phyloP scores from a whole-genome alignment of 2,113 vertebrate species.

The Entomyzon cyanotis region DNA sequence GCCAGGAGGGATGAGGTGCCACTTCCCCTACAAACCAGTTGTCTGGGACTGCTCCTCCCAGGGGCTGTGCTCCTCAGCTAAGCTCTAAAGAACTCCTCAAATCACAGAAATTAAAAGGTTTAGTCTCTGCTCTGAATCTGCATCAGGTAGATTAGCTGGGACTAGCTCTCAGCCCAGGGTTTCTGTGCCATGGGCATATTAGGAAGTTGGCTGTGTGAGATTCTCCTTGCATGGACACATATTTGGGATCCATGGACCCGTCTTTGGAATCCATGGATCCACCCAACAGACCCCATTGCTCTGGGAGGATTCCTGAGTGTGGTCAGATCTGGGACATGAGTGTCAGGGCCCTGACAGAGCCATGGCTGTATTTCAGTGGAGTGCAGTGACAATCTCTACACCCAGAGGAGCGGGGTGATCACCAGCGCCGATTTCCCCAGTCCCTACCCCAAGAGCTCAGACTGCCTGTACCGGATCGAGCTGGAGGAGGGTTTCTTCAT shows the following conservation, averaged over 20 bases:
- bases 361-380: conserved; percentile 81
- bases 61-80: not conserved
- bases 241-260: not conserved
- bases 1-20: not conserved
- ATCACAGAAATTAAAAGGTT: not conserved
- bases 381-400: conserved; percentile 88
- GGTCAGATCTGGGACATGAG: not conserved
- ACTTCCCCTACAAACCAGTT: not conserved
- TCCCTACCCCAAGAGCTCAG: conserved; percentile 91
- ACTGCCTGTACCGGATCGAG: conserved; percentile 86
- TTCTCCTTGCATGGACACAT: not conserved
- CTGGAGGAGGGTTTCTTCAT: conserved; percentile 88
- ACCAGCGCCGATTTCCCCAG: conserved; percentile 86
- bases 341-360: not conserved
- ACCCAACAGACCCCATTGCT: not conserved
- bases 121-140: not conserved
- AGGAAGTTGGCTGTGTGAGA: not conserved
- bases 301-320: not conserved
- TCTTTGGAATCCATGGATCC: not conserved
- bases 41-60: not conserved
- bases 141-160: not conserved
- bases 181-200: not conserved
- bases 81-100: not conserved
- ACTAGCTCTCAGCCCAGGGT: not conserved
- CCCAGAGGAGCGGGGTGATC: conserved; percentile 82